Evolutionary conservation across 2,888 invertebrate species (phyloP).

Genomic region (Ophion ellenae): DNA sequence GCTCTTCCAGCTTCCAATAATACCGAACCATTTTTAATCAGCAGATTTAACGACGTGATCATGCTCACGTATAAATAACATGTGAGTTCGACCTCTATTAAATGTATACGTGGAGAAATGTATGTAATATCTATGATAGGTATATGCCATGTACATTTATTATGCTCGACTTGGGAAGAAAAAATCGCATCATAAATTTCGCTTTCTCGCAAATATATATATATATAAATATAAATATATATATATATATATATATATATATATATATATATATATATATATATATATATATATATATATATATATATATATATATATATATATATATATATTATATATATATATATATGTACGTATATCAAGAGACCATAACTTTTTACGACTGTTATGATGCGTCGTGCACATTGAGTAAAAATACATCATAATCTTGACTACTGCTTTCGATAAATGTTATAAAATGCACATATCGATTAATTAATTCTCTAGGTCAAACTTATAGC

Average conservation of each 20-base stretch:
- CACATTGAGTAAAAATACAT: neutral
- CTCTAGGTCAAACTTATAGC: neutral
- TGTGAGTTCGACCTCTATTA: neutral
- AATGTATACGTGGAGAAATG: conserved; percentile 19
- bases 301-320: no score
- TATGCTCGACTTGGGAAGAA: conserved; percentile 29
- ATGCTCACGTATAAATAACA: neutral
- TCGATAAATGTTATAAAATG: neutral
- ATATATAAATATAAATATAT: neutral
- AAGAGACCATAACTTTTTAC: neutral
- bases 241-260: no score
- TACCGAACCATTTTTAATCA: conserved; percentile 25
- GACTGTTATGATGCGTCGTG: neutral
- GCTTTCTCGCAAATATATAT: neutral
- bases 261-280: no score
- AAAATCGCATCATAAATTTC: conserved; percentile 16
- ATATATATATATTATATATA: no score
- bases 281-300: neutral
- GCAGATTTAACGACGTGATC: conserved; percentile 13
- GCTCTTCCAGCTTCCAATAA: conserved; percentile 25
- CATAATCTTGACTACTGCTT: neutral
- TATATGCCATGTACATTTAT: conserved; percentile 27
- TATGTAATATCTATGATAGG: conserved; percentile 3
- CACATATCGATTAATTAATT: neutral
- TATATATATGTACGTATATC: neutral